phyloP scores from a whole-genome alignment of 2,113 vertebrate genomes.

The Halichoeres trimaculatus region DNA sequence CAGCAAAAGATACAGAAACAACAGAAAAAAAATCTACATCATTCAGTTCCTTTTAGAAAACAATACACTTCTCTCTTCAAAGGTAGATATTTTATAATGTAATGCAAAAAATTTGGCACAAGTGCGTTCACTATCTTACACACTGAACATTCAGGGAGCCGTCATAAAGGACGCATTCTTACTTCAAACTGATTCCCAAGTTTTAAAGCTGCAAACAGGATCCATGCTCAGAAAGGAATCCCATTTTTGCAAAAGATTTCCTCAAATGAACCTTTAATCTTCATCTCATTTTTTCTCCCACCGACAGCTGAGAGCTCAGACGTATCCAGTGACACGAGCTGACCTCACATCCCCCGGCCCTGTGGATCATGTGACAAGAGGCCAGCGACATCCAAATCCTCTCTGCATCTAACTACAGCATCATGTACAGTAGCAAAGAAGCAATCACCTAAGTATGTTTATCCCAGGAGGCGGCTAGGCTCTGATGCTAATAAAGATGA shows the following conservation, averaged over 20 bases:
- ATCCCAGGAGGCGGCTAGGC: slow-evolving; percentile 47
- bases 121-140: slow-evolving; percentile 15
- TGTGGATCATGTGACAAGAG: slow-evolving; percentile 69
- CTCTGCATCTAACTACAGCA: slow-evolving; percentile 68
- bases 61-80: not conserved
- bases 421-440: slow-evolving; percentile 63
- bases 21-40: too few relatives aligned
- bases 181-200: slow-evolving; percentile 23
- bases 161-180: slow-evolving; percentile 39
- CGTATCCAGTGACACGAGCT: slow-evolving; percentile 67
- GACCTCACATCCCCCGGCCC: slow-evolving; percentile 53
- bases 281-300: slow-evolving; percentile 54
- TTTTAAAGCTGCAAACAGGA: slow-evolving; percentile 38
- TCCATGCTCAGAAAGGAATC: slow-evolving; percentile 35
- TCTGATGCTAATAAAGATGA: slow-evolving; percentile 73
- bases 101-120: not conserved
- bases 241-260: slow-evolving; percentile 45
- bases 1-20: too few relatives aligned
- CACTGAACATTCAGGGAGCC: slow-evolving; percentile 1
- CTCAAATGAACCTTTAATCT: slow-evolving; percentile 69
- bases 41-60: not conserved
- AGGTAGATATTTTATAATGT: slow-evolving; percentile 10
- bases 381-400: slow-evolving; percentile 71
- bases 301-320: slow-evolving; percentile 69
- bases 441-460: slow-evolving; percentile 75